phyloP scores from a whole-genome alignment of 2,797 vertebrate species.

The Muraenolepis orangiensis region DNA sequence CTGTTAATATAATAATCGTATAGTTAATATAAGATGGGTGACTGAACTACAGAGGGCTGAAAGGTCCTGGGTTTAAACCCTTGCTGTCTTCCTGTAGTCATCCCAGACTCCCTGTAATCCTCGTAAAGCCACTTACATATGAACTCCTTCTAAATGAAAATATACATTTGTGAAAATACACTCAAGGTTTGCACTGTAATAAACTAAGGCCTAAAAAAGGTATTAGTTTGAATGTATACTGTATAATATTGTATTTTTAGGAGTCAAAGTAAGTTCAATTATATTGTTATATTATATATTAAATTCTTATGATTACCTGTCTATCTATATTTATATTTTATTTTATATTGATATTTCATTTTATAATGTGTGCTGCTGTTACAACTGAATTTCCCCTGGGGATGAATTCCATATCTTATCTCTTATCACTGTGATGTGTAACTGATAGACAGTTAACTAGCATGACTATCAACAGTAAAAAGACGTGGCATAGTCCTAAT shows the following conservation, averaged over 20 bases:
- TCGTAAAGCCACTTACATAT: background rate
- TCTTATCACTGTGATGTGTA: background rate
- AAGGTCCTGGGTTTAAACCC: too few species aligned
- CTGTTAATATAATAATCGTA: too few species aligned
- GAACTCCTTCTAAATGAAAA: background rate
- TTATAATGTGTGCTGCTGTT: background rate
- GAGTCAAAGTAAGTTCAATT: background rate
- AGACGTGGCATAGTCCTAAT: too few species aligned
- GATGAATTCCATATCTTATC: background rate
- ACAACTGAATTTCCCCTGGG: background rate
- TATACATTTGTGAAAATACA: background rate
- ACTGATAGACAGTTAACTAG: background rate
- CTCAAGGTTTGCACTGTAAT: background rate
- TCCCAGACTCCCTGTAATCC: background rate
- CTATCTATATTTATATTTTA: background rate
- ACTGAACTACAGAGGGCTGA: too few species aligned
- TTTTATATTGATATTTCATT: background rate
- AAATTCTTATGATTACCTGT: background rate
- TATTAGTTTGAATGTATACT: background rate
- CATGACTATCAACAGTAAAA: too few species aligned
- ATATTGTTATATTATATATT: too few species aligned
- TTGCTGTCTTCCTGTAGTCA: too few species aligned
- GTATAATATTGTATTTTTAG: background rate
- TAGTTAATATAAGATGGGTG: too few species aligned
- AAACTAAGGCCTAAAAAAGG: background rate